phyloP scores from a whole-genome alignment of 2,888 invertebrate species.

The Cartodere bifasciata region DNA sequence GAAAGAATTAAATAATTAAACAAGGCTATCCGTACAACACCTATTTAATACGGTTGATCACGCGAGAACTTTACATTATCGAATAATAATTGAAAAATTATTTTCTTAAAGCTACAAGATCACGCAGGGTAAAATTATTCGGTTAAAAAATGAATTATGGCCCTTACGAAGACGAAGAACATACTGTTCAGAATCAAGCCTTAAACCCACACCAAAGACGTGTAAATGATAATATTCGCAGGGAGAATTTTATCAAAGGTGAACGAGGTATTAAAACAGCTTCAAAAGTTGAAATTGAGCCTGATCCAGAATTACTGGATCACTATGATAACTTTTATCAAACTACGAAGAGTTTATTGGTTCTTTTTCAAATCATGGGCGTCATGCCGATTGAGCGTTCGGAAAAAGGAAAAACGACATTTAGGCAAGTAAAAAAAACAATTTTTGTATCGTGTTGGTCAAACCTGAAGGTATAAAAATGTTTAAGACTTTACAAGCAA shows the following conservation, averaged over 20 bases:
- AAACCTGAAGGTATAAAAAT: neutral
- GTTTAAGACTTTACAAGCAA: neutral
- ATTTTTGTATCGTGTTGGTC: slow-evolving; percentile 1
- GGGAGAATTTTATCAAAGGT: slow-evolving; percentile 3
- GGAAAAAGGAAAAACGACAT: slow-evolving; percentile 38
- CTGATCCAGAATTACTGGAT: slow-evolving; percentile 44
- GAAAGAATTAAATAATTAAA: slow-evolving; percentile 31
- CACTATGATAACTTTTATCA: slow-evolving; percentile 57
- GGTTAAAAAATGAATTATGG: slow-evolving; percentile 4
- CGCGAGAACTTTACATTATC: too few species aligned
- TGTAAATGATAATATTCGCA: slow-evolving; percentile 12
- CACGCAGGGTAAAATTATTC: too few species aligned
- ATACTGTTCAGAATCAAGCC: slow-evolving; percentile 4
- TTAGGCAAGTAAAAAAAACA: slow-evolving; percentile 25
- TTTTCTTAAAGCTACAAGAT: slow-evolving; percentile 6
- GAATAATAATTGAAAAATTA: slow-evolving; percentile 4
- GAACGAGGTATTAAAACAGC: neutral
- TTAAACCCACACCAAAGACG: slow-evolving; percentile 24
- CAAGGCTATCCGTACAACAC: slow-evolving; percentile 21
- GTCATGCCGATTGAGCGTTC: slow-evolving; percentile 62
- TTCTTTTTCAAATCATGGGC: slow-evolving; percentile 63
- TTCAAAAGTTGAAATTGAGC: slow-evolving; percentile 14
- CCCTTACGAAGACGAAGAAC: slow-evolving; percentile 5
- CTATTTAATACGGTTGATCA: slow-evolving; percentile 22
- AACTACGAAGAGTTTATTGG: slow-evolving; percentile 55